Percentiles rank a stretch among this genome's conserved stretches.
phyloP scores from a whole-genome alignment of 2,888 invertebrate genomes.

The Agrochola litura region DNA sequence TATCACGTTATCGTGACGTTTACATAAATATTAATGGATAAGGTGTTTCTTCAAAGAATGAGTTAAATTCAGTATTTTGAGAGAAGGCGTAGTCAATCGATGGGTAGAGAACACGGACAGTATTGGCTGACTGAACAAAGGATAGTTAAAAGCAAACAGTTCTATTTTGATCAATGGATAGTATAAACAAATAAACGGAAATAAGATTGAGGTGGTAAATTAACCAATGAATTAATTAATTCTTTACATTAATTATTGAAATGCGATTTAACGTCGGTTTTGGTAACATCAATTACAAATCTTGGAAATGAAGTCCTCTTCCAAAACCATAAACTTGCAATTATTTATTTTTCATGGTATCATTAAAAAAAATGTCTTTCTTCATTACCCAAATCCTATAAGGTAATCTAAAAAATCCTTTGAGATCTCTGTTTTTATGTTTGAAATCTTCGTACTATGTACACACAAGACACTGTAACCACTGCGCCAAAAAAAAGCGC shows the following conservation, averaged over 20 bases:
- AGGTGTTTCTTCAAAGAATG: not conserved
- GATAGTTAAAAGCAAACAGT: not conserved
- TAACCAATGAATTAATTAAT: too few relatives aligned
- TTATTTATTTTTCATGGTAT: not conserved
- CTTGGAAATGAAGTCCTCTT: not conserved
- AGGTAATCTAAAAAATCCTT: rapidly evolving
- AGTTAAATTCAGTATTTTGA: conserved; percentile 26
- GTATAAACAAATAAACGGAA: not conserved
- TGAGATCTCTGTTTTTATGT: not conserved
- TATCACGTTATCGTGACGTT: conserved; percentile 5
- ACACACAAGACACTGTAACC: not conserved
- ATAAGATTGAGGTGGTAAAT: not conserved
- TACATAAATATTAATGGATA: not conserved
- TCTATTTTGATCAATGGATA: not conserved
- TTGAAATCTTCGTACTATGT: not conserved
- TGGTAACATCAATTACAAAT: not conserved
- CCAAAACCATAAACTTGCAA: not conserved
- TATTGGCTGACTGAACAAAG: conserved; percentile 18
- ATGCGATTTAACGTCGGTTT: not conserved
- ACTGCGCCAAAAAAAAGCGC: conserved; percentile 29
- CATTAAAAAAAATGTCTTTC: too few relatives aligned
- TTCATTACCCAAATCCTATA: not conserved
- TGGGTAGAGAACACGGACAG: not conserved
- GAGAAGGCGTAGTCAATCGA: conserved; percentile 16
- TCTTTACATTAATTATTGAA: too few relatives aligned